Conservation (phyloP, 2,888 invertebrate species). For the Perizoma affinitatum region DNA sequence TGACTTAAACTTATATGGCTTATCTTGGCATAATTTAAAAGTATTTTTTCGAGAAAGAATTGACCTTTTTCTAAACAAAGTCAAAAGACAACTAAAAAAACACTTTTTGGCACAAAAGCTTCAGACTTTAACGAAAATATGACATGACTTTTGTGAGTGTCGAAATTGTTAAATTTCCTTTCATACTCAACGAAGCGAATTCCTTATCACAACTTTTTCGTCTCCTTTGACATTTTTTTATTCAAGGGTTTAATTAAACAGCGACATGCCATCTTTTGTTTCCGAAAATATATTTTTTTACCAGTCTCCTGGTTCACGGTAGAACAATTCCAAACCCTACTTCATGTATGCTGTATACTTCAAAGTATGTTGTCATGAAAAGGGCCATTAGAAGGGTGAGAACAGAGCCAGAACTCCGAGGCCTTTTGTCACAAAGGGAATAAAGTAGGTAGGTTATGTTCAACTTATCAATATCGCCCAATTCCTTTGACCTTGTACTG, state of each 20-base stretch:
- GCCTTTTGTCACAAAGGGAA: slow-evolving; percentile 32
- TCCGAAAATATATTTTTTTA: slow-evolving; percentile 31
- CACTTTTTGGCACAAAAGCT: slow-evolving; percentile 27
- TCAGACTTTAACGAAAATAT: slow-evolving; percentile 37
- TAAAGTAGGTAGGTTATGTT: slow-evolving; percentile 26
- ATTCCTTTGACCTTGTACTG: slow-evolving; percentile 16
- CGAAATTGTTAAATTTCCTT: slow-evolving; percentile 52
- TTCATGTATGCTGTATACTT: slow-evolving; percentile 23
- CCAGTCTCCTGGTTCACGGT: slow-evolving; percentile 18
- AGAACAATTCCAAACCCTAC: slow-evolving; percentile 11
- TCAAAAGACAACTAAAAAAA: no score
- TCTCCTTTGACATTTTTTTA: slow-evolving; percentile 46
- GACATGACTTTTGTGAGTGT: slow-evolving; percentile 48
- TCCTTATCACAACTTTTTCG: slow-evolving; percentile 37
- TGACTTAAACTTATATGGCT: no score
- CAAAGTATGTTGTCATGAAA: slow-evolving; percentile 18
- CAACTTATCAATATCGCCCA: slow-evolving; percentile 8
- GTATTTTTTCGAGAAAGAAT: no score
- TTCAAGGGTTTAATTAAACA: slow-evolving; percentile 42
- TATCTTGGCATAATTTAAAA: no score
- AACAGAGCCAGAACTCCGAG: slow-evolving; percentile 27
- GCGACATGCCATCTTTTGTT: slow-evolving; percentile 31
- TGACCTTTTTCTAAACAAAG: no score
- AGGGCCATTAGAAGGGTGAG: slow-evolving; percentile 27
- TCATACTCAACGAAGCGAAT: slow-evolving; percentile 45